Conservation (phyloP, 2,888 invertebrate genomes). For the Netelia melanura region DNA sequence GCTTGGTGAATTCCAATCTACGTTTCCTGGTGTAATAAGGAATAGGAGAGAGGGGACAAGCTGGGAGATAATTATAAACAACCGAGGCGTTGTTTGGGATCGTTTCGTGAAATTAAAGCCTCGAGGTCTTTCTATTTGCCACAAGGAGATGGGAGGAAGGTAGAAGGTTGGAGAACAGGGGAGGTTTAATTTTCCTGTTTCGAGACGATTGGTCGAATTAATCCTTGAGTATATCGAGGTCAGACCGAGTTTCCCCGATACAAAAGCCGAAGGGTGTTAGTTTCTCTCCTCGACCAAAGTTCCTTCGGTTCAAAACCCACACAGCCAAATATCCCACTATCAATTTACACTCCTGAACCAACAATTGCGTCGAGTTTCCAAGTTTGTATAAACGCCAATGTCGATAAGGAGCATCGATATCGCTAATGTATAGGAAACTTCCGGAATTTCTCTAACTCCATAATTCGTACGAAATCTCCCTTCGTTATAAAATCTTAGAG, state of each 20-base stretch:
- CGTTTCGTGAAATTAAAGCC: conserved; percentile 24
- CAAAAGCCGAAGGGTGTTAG: conserved; percentile 15
- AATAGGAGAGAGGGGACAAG: too few relatives aligned
- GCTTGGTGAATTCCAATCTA: too few relatives aligned
- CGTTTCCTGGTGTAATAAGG: too few relatives aligned
- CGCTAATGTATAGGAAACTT: background rate
- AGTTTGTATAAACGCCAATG: background rate
- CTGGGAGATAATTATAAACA: background rate
- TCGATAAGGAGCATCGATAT: background rate
- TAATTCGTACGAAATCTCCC: too few relatives aligned
- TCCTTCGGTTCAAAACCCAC: background rate
- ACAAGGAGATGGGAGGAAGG: background rate
- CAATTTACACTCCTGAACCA: background rate
- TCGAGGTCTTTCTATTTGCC: background rate
- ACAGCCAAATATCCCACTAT: background rate
- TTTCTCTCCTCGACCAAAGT: conserved; percentile 18
- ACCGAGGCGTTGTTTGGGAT: background rate
- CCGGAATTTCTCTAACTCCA: background rate
- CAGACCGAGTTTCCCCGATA: conserved; percentile 61
- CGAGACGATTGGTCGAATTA: conserved; percentile 58
- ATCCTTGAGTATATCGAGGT: conserved; percentile 55
- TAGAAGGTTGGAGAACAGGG: background rate
- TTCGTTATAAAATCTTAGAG: too few relatives aligned
- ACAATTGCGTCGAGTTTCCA: background rate
- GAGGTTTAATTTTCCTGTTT: conserved; percentile 31